Evolutionary conservation across 2,888 invertebrate genomes (phyloP).

Genomic region (Synergus gifuensis): DNA sequence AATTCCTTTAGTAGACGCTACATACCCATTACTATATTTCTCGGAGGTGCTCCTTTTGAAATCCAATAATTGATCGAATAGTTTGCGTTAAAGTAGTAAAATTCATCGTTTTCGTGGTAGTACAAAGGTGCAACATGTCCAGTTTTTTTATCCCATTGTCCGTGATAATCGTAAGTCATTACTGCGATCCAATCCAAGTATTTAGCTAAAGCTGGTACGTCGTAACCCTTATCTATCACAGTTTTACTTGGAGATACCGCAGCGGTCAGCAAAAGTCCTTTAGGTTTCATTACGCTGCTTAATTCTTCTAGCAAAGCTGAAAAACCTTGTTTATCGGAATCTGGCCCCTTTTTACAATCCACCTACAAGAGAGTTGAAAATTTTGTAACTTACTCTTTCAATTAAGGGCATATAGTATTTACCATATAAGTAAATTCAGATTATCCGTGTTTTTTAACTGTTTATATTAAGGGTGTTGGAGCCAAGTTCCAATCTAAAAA

Average conservation of each 20-base stretch:
- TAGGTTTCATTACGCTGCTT: slow-evolving; percentile 82
- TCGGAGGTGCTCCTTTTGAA: slow-evolving; percentile 88
- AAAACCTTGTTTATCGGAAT: slow-evolving; percentile 90
- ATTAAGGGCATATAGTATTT: background rate
- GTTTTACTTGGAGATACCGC: slow-evolving; percentile 94
- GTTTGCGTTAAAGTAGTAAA: slow-evolving; percentile 90
- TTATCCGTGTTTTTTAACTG: too few species aligned
- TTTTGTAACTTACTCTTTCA: background rate
- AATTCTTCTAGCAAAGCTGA: slow-evolving; percentile 87
- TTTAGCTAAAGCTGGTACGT: slow-evolving; percentile 86
- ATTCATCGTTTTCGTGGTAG: slow-evolving; percentile 90
- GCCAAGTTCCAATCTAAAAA: too few species aligned
- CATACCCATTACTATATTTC: slow-evolving; percentile 89
- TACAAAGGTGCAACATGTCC: slow-evolving; percentile 93
- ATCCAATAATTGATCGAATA: slow-evolving; percentile 95
- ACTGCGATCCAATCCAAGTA: slow-evolving; percentile 94
- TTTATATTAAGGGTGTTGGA: too few species aligned
- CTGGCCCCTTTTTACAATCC: slow-evolving; percentile 90
- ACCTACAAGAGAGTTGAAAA: slow-evolving; percentile 79
- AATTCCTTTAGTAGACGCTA: background rate
- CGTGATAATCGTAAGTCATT: slow-evolving; percentile 95
- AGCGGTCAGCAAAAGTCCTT: slow-evolving; percentile 86
- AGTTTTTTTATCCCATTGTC: slow-evolving; percentile 95
- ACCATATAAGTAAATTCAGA: too few species aligned
- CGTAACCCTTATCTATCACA: slow-evolving; percentile 91